phyloP scores from a whole-genome alignment of 2,797 vertebrate species.

The Gephyroberyx darwinii region DNA sequence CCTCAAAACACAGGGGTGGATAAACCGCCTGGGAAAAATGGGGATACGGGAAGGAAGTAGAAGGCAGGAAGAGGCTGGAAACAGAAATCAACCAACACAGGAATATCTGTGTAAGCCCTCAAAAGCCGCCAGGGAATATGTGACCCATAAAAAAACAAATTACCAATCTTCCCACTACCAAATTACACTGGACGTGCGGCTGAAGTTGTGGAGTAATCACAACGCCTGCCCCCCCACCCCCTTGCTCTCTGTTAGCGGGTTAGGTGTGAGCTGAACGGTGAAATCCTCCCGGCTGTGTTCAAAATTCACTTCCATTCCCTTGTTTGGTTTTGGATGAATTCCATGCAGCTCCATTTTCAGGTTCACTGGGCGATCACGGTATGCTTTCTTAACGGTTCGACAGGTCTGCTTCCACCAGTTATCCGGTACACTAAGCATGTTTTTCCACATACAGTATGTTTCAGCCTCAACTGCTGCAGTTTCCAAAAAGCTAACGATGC shows the following conservation, averaged over 20 bases:
- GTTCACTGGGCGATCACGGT: conserved; percentile 25
- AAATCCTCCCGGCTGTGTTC: conserved; percentile 2
- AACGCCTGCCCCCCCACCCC: not conserved
- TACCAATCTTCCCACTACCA: not conserved
- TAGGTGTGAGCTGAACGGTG: not conserved
- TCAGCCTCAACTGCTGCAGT: conserved; percentile 32
- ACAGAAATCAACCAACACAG: not conserved
- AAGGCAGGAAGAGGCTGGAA: too few species aligned
- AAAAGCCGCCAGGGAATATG: not conserved
- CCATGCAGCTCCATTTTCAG: conserved; percentile 44
- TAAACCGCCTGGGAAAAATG: not conserved
- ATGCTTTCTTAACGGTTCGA: conserved; percentile 32
- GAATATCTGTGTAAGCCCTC: conserved; percentile 1
- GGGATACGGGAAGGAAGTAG: not conserved
- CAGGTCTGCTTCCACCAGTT: conserved; percentile 32
- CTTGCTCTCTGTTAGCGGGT: not conserved
- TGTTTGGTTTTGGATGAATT: conserved; percentile 39
- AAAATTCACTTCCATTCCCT: conserved; percentile 23
- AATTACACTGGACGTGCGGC: not conserved
- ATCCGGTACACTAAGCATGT: conserved; percentile 45
- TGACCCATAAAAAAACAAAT: not conserved
- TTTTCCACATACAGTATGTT: conserved; percentile 27
- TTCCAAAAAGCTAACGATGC: conserved; percentile 11
- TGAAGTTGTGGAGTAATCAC: too few species aligned
- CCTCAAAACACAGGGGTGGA: not conserved